Conservation (phyloP, 1,140 invertebrate species). For the Mizuhopecten yessoensis region DNA sequence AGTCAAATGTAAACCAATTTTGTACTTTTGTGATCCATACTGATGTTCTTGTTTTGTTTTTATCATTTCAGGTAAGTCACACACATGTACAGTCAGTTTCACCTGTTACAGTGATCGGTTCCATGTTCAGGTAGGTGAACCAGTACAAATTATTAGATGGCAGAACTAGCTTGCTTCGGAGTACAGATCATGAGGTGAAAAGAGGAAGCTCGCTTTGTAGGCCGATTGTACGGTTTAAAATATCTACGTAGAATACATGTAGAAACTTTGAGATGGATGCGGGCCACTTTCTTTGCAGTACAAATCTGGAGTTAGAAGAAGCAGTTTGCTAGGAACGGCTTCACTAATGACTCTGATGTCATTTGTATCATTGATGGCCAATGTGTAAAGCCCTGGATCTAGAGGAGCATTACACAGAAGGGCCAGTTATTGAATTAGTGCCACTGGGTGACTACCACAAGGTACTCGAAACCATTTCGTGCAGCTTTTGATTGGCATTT, state of each 20-base stretch:
- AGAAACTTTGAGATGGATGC: too few species aligned
- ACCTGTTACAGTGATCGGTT: not conserved
- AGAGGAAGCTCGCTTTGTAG: too few species aligned
- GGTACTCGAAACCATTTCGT: not conserved
- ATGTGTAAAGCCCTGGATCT: not conserved
- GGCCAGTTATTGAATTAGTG: not conserved
- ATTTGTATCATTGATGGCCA: not conserved
- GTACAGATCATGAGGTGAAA: too few species aligned
- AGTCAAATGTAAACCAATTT: not conserved
- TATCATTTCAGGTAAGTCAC: slow-evolving; percentile 9
- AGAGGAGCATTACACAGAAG: not conserved
- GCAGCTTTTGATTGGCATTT: not conserved
- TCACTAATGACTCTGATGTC: not conserved
- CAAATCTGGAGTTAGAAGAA: not conserved
- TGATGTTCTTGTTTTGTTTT: not conserved
- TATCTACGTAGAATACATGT: too few species aligned
- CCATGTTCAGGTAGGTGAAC: not conserved
- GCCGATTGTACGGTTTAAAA: too few species aligned
- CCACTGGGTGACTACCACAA: not conserved
- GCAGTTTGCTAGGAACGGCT: not conserved
- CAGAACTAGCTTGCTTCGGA: too few species aligned
- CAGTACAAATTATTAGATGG: not conserved
- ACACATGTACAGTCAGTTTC: not conserved
- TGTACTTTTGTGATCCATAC: not conserved
- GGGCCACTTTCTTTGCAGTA: not conserved